Percentiles rank a stretch among this genome's conserved stretches.
These are phyloP conservation scores for Zaprionus nigranus DNA, from an alignment of 1,140 invertebrate species.

Conservation along the genomic window DNA sequence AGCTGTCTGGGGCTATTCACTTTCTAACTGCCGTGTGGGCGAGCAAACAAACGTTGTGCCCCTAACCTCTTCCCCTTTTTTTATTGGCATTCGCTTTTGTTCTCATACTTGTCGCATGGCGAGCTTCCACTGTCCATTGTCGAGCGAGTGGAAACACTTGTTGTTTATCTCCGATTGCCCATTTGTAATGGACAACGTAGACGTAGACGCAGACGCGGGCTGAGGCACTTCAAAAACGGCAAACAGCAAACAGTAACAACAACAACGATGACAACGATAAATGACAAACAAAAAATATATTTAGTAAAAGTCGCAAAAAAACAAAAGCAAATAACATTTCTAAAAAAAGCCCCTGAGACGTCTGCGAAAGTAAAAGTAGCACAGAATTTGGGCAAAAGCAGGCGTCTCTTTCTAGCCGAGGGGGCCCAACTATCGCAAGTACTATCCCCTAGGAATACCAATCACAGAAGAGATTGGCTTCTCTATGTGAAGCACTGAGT, in stretches of 20 bases:
- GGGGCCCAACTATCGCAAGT: not conserved
- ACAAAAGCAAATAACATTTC: not conserved
- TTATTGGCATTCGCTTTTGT: slow-evolving; percentile 34
- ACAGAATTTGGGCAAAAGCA: not conserved
- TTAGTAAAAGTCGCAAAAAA: not conserved
- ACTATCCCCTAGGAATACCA: not conserved
- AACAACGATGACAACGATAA: slow-evolving; percentile 1
- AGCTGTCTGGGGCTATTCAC: not conserved
- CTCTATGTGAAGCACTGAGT: not conserved
- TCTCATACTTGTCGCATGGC: slow-evolving; percentile 10
- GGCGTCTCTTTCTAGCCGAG: not conserved
- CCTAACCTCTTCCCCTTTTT: slow-evolving; percentile 8
- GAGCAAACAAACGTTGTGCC: slow-evolving; percentile 12
- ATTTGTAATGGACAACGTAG: slow-evolving; percentile 18
- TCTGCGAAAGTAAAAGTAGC: slow-evolving; percentile 14
- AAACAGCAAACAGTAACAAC: slow-evolving; percentile 2
- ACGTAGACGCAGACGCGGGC: not conserved
- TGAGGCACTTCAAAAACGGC: not conserved
- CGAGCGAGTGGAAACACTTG: slow-evolving; percentile 28
- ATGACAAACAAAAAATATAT: slow-evolving; percentile 17
- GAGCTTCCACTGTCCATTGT: slow-evolving; percentile 17
- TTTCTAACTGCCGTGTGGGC: slow-evolving; percentile 13
- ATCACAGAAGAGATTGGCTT: not conserved
- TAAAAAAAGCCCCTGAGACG: slow-evolving; percentile 7
- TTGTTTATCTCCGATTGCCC: slow-evolving; percentile 29